Evolutionary conservation across 64 coral and sea anemone species (phyloP), one percentile per base, ranked within the genome.

Genomic region (Pocillopora damicornis): DNA sequence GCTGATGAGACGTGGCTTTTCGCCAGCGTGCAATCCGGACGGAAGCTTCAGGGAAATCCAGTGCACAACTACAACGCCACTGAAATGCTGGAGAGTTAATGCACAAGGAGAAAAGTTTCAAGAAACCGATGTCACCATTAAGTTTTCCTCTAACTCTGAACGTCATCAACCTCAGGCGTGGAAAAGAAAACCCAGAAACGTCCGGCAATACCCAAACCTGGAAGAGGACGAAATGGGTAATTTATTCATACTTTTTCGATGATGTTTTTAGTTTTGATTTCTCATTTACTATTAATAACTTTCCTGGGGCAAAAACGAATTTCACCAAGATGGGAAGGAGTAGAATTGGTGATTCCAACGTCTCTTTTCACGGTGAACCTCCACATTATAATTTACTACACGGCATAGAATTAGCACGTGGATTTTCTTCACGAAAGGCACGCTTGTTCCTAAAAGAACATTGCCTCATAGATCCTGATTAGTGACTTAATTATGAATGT

Each of bases 31-130:
- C 61, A 75, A 90, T 18, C 79, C 73, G 23, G 80, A 90, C 16
- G 89, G 89, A 56, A 85, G 81, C 60, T 90, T 75, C 22, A 63
- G 25, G 15, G 74, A 76, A 56, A 76, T 75, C 60, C 94, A 95
- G 25, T 95, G 94, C 79, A 36, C 36, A 18, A 61, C 23, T 11
- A 88, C 42, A 35, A 17, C 80, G 26, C 61, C 16, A 30, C 7
- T 76, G 4, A 84, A 87, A 36, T 95, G 94, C 26, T 95, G 94
- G 94, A 74, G 74, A 22, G 94, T 92, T 11, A 68, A 95, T 75
- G 79, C 11, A 10, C 59, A 92, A 5, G 94, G 94, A 5, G 85
- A 61, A 56, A 95, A 77, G 90, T 87, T 95, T 15, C 13, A 58
- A 4, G 76, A 88, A n/a, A 78, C 76, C 2, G 88, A 8, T n/a